Conservation (phyloP, 1,140 invertebrate species). For the Apocrypta bakeri region DNA sequence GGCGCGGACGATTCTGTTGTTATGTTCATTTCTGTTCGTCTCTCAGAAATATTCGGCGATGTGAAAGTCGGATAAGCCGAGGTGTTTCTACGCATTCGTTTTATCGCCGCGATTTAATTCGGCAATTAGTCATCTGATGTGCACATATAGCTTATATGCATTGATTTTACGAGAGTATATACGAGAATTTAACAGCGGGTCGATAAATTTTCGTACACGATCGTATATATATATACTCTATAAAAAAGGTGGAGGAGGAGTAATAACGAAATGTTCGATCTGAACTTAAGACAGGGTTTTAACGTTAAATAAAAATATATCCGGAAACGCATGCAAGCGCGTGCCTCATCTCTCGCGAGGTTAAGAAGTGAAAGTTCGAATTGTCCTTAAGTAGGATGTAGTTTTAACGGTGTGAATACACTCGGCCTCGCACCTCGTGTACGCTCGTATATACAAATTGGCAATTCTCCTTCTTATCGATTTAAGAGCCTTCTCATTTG, state of each 20-base stretch:
- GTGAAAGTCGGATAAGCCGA: not conserved
- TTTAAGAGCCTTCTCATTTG: slow-evolving; percentile 55
- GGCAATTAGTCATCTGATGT: not conserved
- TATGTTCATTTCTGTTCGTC: not conserved
- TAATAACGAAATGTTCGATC: not conserved
- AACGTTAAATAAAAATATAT: not conserved
- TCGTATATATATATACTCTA: not conserved
- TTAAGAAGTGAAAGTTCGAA: slow-evolving; percentile 39
- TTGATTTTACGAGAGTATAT: slow-evolving; percentile 1
- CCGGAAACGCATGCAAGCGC: not conserved
- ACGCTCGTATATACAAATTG: slow-evolving; percentile 50
- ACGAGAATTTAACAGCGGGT: not conserved
- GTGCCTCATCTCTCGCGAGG: not conserved
- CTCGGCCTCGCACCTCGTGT: not conserved
- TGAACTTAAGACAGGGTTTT: not conserved
- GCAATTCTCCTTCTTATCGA: slow-evolving; percentile 53
- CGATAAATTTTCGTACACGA: not conserved
- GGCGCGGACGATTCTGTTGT: not conserved
- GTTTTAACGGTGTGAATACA: slow-evolving; percentile 31
- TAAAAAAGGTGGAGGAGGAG: not conserved
- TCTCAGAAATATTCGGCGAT: not conserved
- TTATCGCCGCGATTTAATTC: not conserved
- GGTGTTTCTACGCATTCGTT: not conserved
- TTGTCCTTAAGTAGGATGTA: slow-evolving; percentile 41
- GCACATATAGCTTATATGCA: not conserved